Evolutionary conservation across 2,797 vertebrate species (phyloP).

Genomic region (Bradypodion ventrale): DNA sequence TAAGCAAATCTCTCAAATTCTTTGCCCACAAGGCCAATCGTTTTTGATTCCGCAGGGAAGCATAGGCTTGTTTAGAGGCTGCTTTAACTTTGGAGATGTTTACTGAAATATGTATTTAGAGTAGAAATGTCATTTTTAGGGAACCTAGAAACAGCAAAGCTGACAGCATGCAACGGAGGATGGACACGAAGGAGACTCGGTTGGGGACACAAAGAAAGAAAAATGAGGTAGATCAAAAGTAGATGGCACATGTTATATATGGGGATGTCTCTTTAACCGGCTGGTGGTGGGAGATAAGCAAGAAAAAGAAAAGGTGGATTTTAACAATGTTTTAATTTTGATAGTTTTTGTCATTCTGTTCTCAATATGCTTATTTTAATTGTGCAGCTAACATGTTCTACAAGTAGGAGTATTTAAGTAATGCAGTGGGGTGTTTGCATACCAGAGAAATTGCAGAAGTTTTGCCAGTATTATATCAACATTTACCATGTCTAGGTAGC

Average conservation of each 20-base stretch:
- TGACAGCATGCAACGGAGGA: slow-evolving; percentile 63
- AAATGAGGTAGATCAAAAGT: slow-evolving; percentile 56
- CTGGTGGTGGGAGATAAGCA: slow-evolving; percentile 12
- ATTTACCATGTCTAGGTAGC: neutral
- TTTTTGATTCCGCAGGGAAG: neutral
- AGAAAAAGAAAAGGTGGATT: neutral
- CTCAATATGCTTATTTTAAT: slow-evolving; percentile 4
- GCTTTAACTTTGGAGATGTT: slow-evolving; percentile 55
- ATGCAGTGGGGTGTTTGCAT: slow-evolving; percentile 31
- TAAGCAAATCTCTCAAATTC: neutral
- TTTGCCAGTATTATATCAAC: slow-evolving; percentile 10
- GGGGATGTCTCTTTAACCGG: slow-evolving; percentile 7
- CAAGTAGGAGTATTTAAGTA: slow-evolving; percentile 45
- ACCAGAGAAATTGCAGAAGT: slow-evolving; percentile 26
- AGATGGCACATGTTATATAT: slow-evolving; percentile 48
- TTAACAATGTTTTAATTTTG: slow-evolving; percentile 7
- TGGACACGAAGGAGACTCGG: slow-evolving; percentile 63
- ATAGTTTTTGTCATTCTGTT: slow-evolving; percentile 10
- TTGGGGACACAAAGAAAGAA: slow-evolving; percentile 70
- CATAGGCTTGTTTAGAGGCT: slow-evolving; percentile 30
- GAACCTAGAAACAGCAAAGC: slow-evolving; percentile 71
- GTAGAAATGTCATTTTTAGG: slow-evolving; percentile 68
- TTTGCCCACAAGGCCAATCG: slow-evolving; percentile 47
- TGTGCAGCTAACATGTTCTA: slow-evolving; percentile 36
- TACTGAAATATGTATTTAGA: slow-evolving; percentile 68